A percentile compares a stretch with the other conserved stretches of the same genome.
These are phyloP conservation scores for Melanotaenia maccullochi DNA, from an alignment of 2,797 vertebrate species.

Conservation along the genomic window DNA sequence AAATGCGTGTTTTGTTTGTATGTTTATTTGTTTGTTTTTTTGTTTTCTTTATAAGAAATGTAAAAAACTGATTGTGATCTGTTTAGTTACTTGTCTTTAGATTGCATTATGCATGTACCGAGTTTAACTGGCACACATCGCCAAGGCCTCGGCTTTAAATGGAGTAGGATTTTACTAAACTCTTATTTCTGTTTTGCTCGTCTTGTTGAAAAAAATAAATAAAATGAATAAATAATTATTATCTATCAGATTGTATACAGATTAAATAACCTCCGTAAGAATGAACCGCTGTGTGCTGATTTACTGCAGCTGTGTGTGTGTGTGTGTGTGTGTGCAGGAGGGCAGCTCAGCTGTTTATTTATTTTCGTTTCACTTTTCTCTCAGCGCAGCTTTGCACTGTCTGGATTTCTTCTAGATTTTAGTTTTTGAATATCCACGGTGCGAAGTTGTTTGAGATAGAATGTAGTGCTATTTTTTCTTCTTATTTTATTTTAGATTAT, in stretches of 20 bases:
- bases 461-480: background rate
- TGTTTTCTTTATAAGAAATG: background rate
- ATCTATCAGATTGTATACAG: background rate
- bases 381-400: slow-evolving; percentile 3
- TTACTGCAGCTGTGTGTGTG: slow-evolving; percentile 22
- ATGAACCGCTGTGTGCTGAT: background rate
- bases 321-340: background rate
- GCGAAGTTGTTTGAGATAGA: background rate
- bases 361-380: slow-evolving; percentile 39
- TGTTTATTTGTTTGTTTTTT: background rate
- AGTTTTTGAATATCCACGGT: background rate
- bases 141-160: slow-evolving; percentile 26
- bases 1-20: background rate
- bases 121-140: background rate
- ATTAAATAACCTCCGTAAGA: background rate
- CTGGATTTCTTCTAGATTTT: slow-evolving; percentile 10
- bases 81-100: background rate
- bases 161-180: slow-evolving; percentile 18
- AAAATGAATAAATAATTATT: background rate
- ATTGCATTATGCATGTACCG: background rate
- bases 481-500: background rate
- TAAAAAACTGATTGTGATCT: background rate
- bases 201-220: background rate
- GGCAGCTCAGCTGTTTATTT: slow-evolving; percentile 36
- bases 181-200: slow-evolving; percentile 3